phyloP scores from a whole-genome alignment of 2,888 invertebrate genomes.

The Epistrophe grossulariae region DNA sequence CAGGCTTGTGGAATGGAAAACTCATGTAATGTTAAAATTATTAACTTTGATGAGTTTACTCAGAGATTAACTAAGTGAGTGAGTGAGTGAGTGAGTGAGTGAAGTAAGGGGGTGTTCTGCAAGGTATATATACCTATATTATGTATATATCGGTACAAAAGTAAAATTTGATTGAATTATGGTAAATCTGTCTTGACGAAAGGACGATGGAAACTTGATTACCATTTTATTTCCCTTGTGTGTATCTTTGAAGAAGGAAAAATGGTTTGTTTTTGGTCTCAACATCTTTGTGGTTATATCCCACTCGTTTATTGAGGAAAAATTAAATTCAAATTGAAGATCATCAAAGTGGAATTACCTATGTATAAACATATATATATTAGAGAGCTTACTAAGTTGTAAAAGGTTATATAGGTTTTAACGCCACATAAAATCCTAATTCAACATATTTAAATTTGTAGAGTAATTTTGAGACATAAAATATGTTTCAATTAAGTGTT shows the following conservation, averaged over 20 bases:
- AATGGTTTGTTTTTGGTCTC: slow-evolving; percentile 1
- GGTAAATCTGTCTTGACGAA: slow-evolving; percentile 51
- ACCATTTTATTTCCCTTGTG: slow-evolving; percentile 53
- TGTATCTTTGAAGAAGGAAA: slow-evolving; percentile 2
- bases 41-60: slow-evolving; percentile 63
- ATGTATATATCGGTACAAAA: slow-evolving; percentile 16
- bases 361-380: too few relatives aligned
- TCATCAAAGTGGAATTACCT: slow-evolving; percentile 62
- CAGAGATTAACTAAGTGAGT: slow-evolving; percentile 1
- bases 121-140: neutral
- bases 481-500: neutral
- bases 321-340: slow-evolving; percentile 67
- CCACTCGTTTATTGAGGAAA: slow-evolving; percentile 35
- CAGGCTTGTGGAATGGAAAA: slow-evolving; percentile 49
- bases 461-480: neutral
- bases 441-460: slow-evolving; percentile 43
- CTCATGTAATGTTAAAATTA: slow-evolving; percentile 68
- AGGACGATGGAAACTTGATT: slow-evolving; percentile 67
- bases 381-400: slow-evolving; percentile 14
- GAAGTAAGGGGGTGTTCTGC: neutral
- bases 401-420: slow-evolving; percentile 27
- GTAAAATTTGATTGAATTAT: slow-evolving; percentile 69
- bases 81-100: neutral
- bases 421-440: slow-evolving; percentile 26
- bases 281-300: slow-evolving; percentile 18